Evolutionary conservation across 2,888 invertebrate species (phyloP).

Genomic region (Epiblema foenella): DNA sequence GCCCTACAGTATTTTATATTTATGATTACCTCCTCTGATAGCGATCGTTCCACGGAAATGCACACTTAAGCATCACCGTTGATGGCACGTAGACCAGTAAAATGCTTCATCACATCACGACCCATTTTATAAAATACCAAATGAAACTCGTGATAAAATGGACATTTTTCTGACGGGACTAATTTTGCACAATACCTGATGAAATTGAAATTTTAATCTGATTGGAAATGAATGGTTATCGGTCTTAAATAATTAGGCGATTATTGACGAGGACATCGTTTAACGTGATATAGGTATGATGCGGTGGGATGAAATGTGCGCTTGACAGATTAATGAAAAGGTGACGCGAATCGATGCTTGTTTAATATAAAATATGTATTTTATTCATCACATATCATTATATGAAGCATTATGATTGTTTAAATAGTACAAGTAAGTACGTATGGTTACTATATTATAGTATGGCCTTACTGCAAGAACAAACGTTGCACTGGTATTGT

Average conservation of each 20-base stretch:
- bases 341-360: background rate
- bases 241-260: slow-evolving; percentile 15
- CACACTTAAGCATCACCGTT: slow-evolving; percentile 54
- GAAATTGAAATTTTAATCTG: slow-evolving; percentile 15
- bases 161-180: slow-evolving; percentile 25
- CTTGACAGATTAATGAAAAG: background rate
- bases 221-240: slow-evolving; percentile 12
- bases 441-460: too few relatives aligned
- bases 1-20: slow-evolving; percentile 64
- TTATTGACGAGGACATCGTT: background rate
- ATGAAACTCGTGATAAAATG: slow-evolving; percentile 48
- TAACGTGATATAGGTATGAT: background rate
- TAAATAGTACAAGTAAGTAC: too few relatives aligned
- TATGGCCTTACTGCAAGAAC: too few relatives aligned
- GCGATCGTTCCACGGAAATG: slow-evolving; percentile 48
- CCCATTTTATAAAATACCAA: slow-evolving; percentile 60
- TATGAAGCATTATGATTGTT: background rate
- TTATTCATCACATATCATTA: background rate
- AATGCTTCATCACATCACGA: slow-evolving; percentile 58
- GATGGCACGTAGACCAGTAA: slow-evolving; percentile 62
- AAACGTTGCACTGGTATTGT: too few relatives aligned
- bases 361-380: too few relatives aligned
- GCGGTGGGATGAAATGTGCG: background rate
- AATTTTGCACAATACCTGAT: slow-evolving; percentile 20
- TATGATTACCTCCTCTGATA: slow-evolving; percentile 69